Evolutionary conservation across 1,140 invertebrate genomes (phyloP), one percentile per base, ranked within the genome.

Genomic region (Apis laboriosa): DNA sequence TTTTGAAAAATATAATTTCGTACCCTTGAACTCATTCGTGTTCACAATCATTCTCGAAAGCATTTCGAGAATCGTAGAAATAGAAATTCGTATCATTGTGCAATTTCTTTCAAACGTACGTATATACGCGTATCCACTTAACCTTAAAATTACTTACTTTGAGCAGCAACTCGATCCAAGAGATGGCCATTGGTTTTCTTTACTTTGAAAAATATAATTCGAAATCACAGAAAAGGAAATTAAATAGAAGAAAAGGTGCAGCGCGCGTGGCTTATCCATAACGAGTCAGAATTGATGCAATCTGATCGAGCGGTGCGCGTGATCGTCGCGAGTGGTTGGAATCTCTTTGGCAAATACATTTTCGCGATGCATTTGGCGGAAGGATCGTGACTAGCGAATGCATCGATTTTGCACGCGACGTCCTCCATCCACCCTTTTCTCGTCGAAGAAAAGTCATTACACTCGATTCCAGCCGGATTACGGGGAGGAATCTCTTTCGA

Each of bases 401-500:
- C 56, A 61, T 68, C 66, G 74, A 70, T 77, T 67, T 21, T 3
- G 61, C 28, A 1, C 2, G 60, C 49, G 34, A 7, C 34, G 51
- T 21, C 43, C 28, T 51, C 17, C 34, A 43, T 43, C 34, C 34
- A 43, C 34, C 5, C 43, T 43, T 64, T 56, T 55, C 28, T 63
- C 43, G 21, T 11, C 51, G 51, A 11, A 13, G 9, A 24, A 64
- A 80, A 28, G 78, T 74, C 78, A 72, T 79, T 79, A 80, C 21
- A 64, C 70, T 80, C 66, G 80, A 61, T 83, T 70, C 75, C 3
- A 56, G 63, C 19, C 68, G 68, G 63, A 86, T 86, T 86, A 68
- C 61, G 21, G n/a, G 5, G 63, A 28, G 19, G n/a, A 74, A 82
- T 86, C 74, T 58, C 66, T 85, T 86, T 86, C 51, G 73, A 85